These are phyloP conservation scores for Siniperca chuatsi DNA, from an alignment of 2,113 vertebrate species.

Conservation along the genomic window DNA sequence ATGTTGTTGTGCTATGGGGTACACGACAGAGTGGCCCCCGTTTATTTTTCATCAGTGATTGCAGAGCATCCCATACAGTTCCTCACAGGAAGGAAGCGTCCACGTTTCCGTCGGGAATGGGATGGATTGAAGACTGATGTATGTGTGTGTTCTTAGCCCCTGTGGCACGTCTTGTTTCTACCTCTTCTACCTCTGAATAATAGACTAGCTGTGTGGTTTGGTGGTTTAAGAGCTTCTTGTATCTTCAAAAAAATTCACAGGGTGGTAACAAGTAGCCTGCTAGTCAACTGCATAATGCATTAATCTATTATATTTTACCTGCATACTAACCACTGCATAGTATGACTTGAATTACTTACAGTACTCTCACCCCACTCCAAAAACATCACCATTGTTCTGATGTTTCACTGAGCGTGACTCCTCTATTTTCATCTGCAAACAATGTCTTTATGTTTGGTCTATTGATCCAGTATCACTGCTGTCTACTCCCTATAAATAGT, in stretches of 20 bases:
- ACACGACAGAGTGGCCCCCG: too few relatives aligned
- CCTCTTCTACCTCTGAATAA: conserved; percentile 45
- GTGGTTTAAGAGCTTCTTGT: conserved; percentile 2
- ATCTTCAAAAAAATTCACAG: conserved; percentile 19
- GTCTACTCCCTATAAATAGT: conserved; percentile 54
- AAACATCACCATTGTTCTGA: not conserved
- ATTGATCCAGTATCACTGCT: conserved; percentile 49
- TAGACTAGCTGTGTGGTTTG: conserved; percentile 39
- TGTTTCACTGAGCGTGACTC: conserved; percentile 34
- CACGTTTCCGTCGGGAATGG: conserved; percentile 2
- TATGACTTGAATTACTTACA: conserved; percentile 3
- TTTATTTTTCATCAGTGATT: not conserved
- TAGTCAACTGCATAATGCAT: conserved; percentile 21
- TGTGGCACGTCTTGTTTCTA: not conserved
- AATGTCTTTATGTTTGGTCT: conserved; percentile 39
- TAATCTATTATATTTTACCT: not conserved
- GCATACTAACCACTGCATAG: not conserved
- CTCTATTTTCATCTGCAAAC: conserved; percentile 46
- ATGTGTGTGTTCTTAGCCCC: conserved; percentile 18
- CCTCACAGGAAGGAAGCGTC: conserved; percentile 36
- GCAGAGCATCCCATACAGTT: not conserved
- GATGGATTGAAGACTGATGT: not conserved
- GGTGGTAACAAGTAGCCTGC: conserved; percentile 11
- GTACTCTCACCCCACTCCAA: not conserved
- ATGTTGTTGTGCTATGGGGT: too few relatives aligned